phyloP scores from a whole-genome alignment of 2,113 vertebrate species.

The Anser brachyrhynchus region DNA sequence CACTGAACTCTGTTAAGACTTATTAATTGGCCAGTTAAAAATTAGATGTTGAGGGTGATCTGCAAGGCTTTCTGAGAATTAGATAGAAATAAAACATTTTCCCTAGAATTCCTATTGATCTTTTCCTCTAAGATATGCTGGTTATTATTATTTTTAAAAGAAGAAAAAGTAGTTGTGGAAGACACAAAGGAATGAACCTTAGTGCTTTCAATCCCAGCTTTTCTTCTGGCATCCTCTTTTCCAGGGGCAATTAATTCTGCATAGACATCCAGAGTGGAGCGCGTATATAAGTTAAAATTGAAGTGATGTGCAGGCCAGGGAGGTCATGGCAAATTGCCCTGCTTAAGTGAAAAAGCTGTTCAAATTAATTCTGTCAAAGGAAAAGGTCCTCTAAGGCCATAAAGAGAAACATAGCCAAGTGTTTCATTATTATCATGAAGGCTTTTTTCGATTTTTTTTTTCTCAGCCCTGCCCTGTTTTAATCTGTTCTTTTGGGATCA shows the following conservation, averaged over 20 bases:
- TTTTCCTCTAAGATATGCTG: not conserved
- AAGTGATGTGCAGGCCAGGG: not conserved
- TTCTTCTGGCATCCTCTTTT: not conserved
- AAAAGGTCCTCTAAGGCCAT: not conserved
- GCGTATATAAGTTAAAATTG: not conserved
- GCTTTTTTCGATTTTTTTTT: not conserved
- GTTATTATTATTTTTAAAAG: not conserved
- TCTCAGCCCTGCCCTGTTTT: not conserved
- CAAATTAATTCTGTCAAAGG: not conserved
- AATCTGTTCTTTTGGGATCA: not conserved
- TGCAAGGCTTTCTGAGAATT: not conserved
- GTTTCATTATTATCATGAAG: not conserved
- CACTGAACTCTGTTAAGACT: not conserved
- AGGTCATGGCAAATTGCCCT: not conserved
- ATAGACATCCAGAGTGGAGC: not conserved
- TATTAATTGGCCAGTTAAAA: slow-evolving; percentile 17
- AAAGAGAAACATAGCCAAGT: not conserved
- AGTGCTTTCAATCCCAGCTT: not conserved
- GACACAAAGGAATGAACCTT: not conserved
- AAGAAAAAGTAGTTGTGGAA: not conserved
- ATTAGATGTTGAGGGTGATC: not conserved
- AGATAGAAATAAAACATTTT: not conserved
- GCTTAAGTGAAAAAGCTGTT: not conserved
- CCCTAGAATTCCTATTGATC: accelerated
- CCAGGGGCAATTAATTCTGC: not conserved